A percentile compares a stretch with the other conserved stretches of the same genome.
Conservation (phyloP, 64 coral and sea anemone species). For the Stichodactyla helianthus region DNA sequence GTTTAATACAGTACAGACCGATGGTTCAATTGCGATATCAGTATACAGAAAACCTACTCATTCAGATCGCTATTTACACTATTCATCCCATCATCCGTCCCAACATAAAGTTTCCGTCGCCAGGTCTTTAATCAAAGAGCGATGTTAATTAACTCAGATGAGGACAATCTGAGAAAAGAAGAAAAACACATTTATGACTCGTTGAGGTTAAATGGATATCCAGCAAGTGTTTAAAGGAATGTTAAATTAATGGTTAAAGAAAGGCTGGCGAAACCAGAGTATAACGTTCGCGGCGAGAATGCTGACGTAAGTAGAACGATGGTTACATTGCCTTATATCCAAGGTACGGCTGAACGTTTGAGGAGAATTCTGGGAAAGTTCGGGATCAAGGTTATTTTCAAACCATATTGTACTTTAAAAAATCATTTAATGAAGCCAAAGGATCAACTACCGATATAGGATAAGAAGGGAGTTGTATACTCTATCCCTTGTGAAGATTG, state of each 20-base stretch:
- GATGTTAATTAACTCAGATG: neutral
- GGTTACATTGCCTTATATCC: neutral
- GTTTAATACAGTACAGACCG: neutral
- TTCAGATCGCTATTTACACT: too few species aligned
- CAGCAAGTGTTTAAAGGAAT: neutral
- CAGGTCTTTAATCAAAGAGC: too few species aligned
- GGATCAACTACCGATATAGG: too few species aligned
- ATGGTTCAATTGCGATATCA: neutral
- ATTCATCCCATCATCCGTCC: too few species aligned
- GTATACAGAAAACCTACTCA: neutral
- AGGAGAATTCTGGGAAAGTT: conserved; percentile 14
- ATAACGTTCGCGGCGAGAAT: neutral
- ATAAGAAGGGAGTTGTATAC: too few species aligned
- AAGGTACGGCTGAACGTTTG: neutral
- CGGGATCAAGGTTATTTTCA: neutral
- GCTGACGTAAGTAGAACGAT: neutral
- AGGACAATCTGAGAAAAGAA: neutral
- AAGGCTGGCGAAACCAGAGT: neutral
- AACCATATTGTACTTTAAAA: conserved; percentile 26
- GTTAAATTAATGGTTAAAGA: neutral
- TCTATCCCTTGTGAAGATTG: too few species aligned
- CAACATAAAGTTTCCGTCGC: too few species aligned
- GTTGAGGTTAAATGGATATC: neutral
- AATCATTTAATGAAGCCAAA: too few species aligned
- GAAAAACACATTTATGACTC: neutral